phyloP scores from a whole-genome alignment of 2,113 vertebrate species.

The Panthera tigris region DNA sequence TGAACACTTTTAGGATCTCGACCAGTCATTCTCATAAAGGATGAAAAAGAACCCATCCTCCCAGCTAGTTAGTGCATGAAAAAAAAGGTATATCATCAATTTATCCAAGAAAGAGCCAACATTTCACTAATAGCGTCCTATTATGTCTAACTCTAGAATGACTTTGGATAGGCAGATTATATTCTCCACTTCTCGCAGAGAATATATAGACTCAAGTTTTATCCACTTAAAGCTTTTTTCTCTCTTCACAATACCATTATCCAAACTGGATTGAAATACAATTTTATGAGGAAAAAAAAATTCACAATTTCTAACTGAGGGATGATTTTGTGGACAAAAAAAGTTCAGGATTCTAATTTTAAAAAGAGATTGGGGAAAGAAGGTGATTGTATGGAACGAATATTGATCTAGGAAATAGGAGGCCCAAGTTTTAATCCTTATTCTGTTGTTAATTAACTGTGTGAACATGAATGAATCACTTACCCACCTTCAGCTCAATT shows the following conservation, averaged over 20 bases:
- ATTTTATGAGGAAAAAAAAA: slow-evolving; percentile 12
- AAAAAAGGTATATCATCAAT: neutral
- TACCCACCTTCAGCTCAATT: neutral
- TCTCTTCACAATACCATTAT: slow-evolving; percentile 7
- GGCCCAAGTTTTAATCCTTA: slow-evolving; percentile 1
- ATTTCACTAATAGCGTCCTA: slow-evolving; percentile 42
- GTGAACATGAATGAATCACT: slow-evolving; percentile 12
- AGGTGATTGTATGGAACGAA: neutral
- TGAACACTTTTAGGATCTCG: slow-evolving; percentile 47
- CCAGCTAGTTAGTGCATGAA: neutral
- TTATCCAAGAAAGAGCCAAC: neutral
- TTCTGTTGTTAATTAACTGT: slow-evolving; percentile 16
- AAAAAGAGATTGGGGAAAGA: neutral
- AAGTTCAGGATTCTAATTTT: slow-evolving; percentile 44
- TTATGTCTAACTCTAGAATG: slow-evolving; percentile 38
- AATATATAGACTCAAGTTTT: slow-evolving; percentile 28
- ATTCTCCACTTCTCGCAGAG: neutral
- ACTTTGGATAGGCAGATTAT: neutral
- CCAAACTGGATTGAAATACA: slow-evolving; percentile 18
- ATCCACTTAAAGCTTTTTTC: slow-evolving; percentile 5
- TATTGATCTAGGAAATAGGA: neutral
- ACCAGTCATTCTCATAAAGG: slow-evolving; percentile 40
- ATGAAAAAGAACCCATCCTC: slow-evolving; percentile 56
- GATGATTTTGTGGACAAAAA: slow-evolving; percentile 26
- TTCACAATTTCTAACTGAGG: neutral